A percentile compares a stretch with the other conserved stretches of the same genome.
Conservation (phyloP, 2,888 invertebrate species). For the Rotaria sp. region DNA sequence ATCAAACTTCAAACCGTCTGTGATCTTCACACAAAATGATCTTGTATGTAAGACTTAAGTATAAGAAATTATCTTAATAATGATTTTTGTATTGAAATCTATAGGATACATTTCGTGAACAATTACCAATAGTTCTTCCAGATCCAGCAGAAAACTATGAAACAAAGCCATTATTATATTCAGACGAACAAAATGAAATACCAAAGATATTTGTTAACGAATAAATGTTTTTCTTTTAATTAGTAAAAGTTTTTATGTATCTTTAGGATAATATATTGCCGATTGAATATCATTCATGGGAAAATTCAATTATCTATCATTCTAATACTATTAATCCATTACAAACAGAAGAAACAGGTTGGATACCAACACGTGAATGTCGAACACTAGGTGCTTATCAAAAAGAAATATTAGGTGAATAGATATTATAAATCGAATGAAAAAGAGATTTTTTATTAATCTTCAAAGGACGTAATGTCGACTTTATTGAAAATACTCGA, state of each 20-base stretch:
- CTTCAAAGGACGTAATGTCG: neutral
- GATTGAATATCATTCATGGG: neutral
- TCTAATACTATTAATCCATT: neutral
- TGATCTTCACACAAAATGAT: neutral
- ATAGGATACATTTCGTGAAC: neutral
- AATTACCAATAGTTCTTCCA: neutral
- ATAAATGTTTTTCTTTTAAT: neutral
- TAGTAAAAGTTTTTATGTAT: neutral
- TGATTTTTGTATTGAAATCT: neutral
- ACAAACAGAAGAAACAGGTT: conserved; percentile 68
- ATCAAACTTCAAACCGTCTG: neutral
- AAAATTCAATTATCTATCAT: neutral
- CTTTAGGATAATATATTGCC: neutral
- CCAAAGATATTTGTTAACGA: neutral
- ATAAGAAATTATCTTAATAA: too few relatives aligned
- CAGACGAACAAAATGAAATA: neutral
- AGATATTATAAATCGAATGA: neutral
- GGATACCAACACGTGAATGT: conserved; percentile 85
- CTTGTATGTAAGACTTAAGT: neutral
- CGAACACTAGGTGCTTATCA: conserved; percentile 68
- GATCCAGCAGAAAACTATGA: neutral
- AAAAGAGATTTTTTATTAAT: neutral
- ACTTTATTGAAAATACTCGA: neutral
- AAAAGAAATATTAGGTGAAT: conserved; percentile 34
- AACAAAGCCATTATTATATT: neutral